These are phyloP conservation scores for Drosophila chauvacae DNA, from an alignment of 1,140 invertebrate genomes.

Conservation along the genomic window DNA sequence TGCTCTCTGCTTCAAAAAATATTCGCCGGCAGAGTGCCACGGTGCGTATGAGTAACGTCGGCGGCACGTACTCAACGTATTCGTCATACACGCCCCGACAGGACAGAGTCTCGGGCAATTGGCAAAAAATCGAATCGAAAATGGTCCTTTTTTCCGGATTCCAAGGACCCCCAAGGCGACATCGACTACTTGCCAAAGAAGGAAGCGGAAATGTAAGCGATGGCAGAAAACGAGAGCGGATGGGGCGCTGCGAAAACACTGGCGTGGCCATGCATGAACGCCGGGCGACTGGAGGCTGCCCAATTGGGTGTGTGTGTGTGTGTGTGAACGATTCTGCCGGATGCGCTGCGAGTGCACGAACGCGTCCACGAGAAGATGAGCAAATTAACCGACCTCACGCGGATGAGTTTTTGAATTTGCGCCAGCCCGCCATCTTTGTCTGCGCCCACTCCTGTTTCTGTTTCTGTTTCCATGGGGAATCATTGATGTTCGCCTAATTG, in stretches of 20 bases:
- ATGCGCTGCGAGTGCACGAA: slow-evolving; percentile 65
- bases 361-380: slow-evolving; percentile 57
- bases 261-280: slow-evolving; percentile 76
- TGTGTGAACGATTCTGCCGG: slow-evolving; percentile 53
- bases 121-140: slow-evolving; percentile 78
- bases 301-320: not conserved
- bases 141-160: slow-evolving; percentile 48
- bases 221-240: slow-evolving; percentile 52
- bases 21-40: slow-evolving; percentile 39
- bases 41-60: slow-evolving; percentile 67
- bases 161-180: slow-evolving; percentile 44
- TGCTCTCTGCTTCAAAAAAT: slow-evolving; percentile 28
- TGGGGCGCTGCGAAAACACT: slow-evolving; percentile 51
- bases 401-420: slow-evolving; percentile 63
- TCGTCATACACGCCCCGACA: slow-evolving; percentile 61
- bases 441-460: not conserved
- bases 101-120: slow-evolving; percentile 54
- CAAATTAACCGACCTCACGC: slow-evolving; percentile 68
- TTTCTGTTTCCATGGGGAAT: slow-evolving; percentile 5
- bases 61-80: slow-evolving; percentile 70
- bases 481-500: slow-evolving; percentile 46
- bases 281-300: slow-evolving; percentile 50
- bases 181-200: slow-evolving; percentile 52
- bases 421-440: slow-evolving; percentile 14
- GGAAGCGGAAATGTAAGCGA: slow-evolving; percentile 73